Evolutionary conservation across 2,113 vertebrate genomes (phyloP), one percentile per base, ranked within the genome.

Genomic region (Centropus bengalensis): DNA sequence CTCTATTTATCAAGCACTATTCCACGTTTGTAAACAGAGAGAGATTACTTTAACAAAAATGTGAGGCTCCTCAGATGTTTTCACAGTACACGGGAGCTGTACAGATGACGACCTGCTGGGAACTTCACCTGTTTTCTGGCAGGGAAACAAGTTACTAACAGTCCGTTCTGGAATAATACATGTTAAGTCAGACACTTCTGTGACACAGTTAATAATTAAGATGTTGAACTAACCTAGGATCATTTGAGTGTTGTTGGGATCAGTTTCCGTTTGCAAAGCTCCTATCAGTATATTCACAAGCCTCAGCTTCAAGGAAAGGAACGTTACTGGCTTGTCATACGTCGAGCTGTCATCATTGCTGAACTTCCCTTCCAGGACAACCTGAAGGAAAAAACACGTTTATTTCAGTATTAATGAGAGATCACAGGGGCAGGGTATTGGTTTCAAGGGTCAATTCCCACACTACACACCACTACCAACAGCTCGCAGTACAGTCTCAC

Each of bases 281-380:
- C 99, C 99, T 92, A 99, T 99, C 58, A 99, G 97, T 93, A 99
- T 98, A 94, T 99, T 99, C 95, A 99, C 99, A 68, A 99, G 98
- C 63, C 99, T 98, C 59, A 99, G 95, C 93, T 99, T 99, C 98
- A 99, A 97, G 58, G 99, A 99, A 55, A 99, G 98, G 96, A 99
- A 99, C 68, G 99, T 99, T 94, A 99, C 97, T 27, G 99, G 98
- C 90, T 99, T 99, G 97, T 99, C 99, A 54, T 98, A 98, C 8
- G 98, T 97, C 82, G 98, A 98, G 54, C 98, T 98, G 67, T 99
- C 99, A 75, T 99, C 99, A 80, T 99, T 99, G 92, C 99, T 99
- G 97, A 99, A 99, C 86, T 99, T 99, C 83, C 99, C 99, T 98
- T 99, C 99, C 97, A 99, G 97, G 88, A 99, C 98, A 94, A 99